A percentile compares a stretch with the other conserved stretches of the same genome.
phyloP scores from a whole-genome alignment of 1,140 invertebrate genomes.

The Euglossa dilemma region DNA sequence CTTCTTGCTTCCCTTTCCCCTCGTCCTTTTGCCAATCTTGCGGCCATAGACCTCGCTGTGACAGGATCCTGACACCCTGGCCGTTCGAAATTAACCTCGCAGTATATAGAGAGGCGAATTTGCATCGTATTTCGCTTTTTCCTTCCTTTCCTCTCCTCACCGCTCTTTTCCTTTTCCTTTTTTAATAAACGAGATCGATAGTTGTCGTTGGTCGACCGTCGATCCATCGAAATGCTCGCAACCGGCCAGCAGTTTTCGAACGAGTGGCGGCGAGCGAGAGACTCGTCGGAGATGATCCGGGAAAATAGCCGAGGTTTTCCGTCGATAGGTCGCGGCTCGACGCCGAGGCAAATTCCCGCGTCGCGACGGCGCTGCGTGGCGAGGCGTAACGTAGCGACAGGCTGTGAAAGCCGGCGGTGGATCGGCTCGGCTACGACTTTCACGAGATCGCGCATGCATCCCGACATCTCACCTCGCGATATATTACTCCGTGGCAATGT shows the following conservation, averaged over 20 bases:
- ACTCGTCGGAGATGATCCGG: conserved; percentile 5
- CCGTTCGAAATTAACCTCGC: conserved; percentile 31
- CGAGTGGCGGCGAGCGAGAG: not conserved
- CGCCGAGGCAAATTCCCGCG: not conserved
- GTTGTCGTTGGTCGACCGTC: not conserved
- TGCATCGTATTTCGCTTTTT: conserved; percentile 31
- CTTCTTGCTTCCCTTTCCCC: not conserved
- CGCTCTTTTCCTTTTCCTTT: not conserved
- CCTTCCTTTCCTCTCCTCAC: not conserved
- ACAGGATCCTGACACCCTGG: conserved; percentile 18
- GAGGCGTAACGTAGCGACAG: not conserved
- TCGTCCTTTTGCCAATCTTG: conserved; percentile 15
- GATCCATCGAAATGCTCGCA: not conserved
- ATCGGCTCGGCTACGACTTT: conserved; percentile 45
- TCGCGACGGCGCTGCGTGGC: not conserved
- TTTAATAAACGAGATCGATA: not conserved
- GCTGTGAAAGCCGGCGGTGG: not conserved
- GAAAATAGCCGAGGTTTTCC: not conserved
- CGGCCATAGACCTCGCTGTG: conserved; percentile 26
- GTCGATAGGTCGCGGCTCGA: not conserved
- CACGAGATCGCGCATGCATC: conserved; percentile 49
- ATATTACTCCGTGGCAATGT: conserved; percentile 59
- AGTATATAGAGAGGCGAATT: conserved; percentile 39
- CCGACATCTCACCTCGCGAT: conserved; percentile 53
- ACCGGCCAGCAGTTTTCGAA: not conserved